Evolutionary conservation across 1,140 invertebrate species (phyloP).

Genomic region (Zaprionus davidi): DNA sequence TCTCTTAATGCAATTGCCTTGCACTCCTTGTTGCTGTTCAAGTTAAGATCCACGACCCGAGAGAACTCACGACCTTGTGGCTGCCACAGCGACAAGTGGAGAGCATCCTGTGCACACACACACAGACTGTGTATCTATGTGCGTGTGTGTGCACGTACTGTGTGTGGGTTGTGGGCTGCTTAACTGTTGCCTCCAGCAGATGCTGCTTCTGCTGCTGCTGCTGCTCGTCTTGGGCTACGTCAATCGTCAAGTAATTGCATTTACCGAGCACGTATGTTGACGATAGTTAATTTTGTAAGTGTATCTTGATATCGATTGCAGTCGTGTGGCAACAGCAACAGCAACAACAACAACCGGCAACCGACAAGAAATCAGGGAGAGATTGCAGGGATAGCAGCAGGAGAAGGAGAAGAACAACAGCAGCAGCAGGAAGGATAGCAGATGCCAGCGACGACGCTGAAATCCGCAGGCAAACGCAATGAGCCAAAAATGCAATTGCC

Average conservation of each 20-base stretch:
- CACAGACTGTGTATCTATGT: not conserved
- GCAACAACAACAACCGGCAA: conserved; percentile 15
- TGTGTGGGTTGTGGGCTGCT: conserved; percentile 1
- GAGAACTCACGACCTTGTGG: conserved; percentile 48
- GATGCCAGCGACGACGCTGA: conserved; percentile 34
- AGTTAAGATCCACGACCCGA: conserved; percentile 22
- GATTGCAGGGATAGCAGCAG: conserved; percentile 5
- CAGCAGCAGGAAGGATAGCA: conserved; percentile 3
- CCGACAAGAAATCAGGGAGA: conserved; percentile 22
- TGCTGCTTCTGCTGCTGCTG: not conserved
- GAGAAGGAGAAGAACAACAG: not conserved
- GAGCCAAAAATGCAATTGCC: conserved; percentile 76
- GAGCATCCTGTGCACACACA: conserved; percentile 36
- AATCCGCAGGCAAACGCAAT: conserved; percentile 56
- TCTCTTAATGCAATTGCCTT: conserved; percentile 62
- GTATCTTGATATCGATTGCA: conserved; percentile 82
- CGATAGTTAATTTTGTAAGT: conserved; percentile 83
- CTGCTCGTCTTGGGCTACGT: conserved; percentile 32
- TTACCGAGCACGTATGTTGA: conserved; percentile 82
- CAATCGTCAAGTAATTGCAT: conserved; percentile 82
- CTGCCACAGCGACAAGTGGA: conserved; percentile 14
- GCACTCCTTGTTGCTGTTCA: conserved; percentile 31
- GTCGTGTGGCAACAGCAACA: conserved; percentile 41
- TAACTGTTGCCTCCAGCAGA: conserved; percentile 12
- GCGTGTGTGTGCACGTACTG: conserved; percentile 7